Conservation (phyloP, 2,888 invertebrate genomes). For the Aporophyla nigra region DNA sequence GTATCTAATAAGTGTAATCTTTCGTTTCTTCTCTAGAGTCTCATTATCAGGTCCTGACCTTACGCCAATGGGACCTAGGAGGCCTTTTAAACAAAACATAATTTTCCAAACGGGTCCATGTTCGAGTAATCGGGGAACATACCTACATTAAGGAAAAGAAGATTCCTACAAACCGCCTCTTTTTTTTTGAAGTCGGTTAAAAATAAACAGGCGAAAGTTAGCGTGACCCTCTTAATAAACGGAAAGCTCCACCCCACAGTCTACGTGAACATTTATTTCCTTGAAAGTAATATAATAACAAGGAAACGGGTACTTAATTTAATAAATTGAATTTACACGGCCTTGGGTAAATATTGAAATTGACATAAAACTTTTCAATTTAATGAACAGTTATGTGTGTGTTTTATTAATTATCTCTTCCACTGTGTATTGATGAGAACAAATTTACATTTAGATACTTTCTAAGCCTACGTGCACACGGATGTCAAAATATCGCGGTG, state of each 20-base stretch:
- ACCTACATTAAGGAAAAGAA: too few relatives aligned
- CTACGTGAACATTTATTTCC: conserved; percentile 34
- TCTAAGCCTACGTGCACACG: too few relatives aligned
- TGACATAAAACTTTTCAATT: conserved; percentile 10
- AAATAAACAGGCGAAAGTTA: not conserved
- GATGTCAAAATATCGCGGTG: too few relatives aligned
- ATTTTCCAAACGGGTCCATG: too few relatives aligned
- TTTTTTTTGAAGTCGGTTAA: too few relatives aligned
- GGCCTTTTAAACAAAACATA: too few relatives aligned
- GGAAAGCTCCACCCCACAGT: conserved; percentile 4
- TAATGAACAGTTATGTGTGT: conserved; percentile 7
- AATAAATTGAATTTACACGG: conserved; percentile 33
- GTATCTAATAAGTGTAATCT: not conserved
- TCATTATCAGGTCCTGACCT: too few relatives aligned
- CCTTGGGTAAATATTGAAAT: conserved; percentile 7
- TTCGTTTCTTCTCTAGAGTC: too few relatives aligned
- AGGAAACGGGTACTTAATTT: conserved; percentile 31
- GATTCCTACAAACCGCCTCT: too few relatives aligned
- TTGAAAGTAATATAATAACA: conserved; percentile 24
- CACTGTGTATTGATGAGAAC: not conserved
- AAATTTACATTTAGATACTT: not conserved
- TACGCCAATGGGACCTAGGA: too few relatives aligned
- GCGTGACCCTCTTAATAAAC: conserved; percentile 40
- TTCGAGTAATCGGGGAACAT: too few relatives aligned
- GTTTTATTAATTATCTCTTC: not conserved